Percentiles rank a stretch among this genome's conserved stretches.
These are phyloP conservation scores for Pyrrhosoma nymphula DNA, from an alignment of 2,888 invertebrate genomes.

Conservation along the genomic window DNA sequence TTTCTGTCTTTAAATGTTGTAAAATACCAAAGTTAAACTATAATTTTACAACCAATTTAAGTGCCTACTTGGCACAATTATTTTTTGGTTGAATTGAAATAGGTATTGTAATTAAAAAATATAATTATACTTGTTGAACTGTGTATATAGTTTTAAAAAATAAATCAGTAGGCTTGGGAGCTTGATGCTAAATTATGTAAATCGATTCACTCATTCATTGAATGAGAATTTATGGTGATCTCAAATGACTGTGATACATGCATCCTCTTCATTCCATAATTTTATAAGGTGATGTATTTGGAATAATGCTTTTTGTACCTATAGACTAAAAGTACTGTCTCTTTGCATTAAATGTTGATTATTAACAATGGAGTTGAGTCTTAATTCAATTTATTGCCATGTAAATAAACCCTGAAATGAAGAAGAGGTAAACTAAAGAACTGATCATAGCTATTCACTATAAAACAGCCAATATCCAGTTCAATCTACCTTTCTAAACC, in stretches of 20 bases:
- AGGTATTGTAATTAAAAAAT: background rate
- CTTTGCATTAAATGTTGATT: slow-evolving; percentile 22
- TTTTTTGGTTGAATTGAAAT: background rate
- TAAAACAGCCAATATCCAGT: too few species aligned
- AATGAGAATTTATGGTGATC: slow-evolving; percentile 11
- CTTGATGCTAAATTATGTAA: background rate
- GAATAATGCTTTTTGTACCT: slow-evolving; percentile 29
- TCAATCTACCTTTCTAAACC: too few species aligned
- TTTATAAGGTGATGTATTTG: slow-evolving; percentile 1
- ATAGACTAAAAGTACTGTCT: background rate
- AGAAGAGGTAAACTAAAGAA: background rate
- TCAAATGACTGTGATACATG: slow-evolving; percentile 56
- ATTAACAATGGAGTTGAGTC: background rate
- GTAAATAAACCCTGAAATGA: background rate
- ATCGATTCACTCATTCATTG: background rate
- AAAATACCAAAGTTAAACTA: too few species aligned
- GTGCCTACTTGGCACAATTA: background rate
- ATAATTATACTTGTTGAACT: background rate
- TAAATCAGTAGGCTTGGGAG: background rate
- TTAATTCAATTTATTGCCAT: background rate
- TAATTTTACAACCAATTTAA: too few species aligned
- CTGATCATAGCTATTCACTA: too few species aligned
- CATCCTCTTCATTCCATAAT: slow-evolving; percentile 43
- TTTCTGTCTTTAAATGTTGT: too few species aligned
- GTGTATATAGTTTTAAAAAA: background rate